Evolutionary conservation across 2,113 vertebrate species (phyloP).

Genomic region (Colius striatus): DNA sequence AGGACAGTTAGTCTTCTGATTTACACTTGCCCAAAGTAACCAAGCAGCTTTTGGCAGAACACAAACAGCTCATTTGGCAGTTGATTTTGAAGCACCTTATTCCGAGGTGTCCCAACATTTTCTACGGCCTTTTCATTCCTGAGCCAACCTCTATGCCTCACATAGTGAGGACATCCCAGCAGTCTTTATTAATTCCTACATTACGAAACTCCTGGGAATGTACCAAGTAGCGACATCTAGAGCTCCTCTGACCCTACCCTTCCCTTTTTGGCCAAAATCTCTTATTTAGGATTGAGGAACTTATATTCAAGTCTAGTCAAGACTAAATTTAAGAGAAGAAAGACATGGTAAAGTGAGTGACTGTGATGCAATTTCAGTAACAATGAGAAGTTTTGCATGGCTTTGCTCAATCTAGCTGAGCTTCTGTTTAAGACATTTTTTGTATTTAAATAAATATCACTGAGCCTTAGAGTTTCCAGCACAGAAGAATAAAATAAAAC

Average conservation of each 20-base stretch:
- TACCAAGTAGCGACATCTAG: background rate
- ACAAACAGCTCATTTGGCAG: background rate
- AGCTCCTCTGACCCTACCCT: background rate
- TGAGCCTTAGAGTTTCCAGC: background rate
- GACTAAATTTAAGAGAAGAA: background rate
- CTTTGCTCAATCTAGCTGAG: background rate
- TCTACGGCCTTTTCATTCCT: background rate
- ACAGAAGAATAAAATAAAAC: background rate
- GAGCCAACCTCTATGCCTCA: fast-evolving
- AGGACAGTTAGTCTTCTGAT: background rate
- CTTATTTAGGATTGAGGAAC: background rate
- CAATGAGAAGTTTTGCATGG: background rate
- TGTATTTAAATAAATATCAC: background rate
- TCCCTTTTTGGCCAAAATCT: background rate
- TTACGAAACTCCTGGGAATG: background rate
- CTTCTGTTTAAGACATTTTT: background rate
- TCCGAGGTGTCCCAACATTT: background rate
- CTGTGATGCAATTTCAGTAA: background rate
- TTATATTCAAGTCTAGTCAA: background rate
- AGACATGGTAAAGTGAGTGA: background rate
- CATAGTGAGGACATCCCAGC: background rate
- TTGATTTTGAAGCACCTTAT: background rate
- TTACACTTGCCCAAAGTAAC: background rate
- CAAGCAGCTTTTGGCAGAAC: background rate
- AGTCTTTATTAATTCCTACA: background rate